A percentile compares a stretch with the other conserved stretches of the same genome.
phyloP scores from a whole-genome alignment of 2,113 vertebrate genomes.

The Mandrillus leucophaeus region DNA sequence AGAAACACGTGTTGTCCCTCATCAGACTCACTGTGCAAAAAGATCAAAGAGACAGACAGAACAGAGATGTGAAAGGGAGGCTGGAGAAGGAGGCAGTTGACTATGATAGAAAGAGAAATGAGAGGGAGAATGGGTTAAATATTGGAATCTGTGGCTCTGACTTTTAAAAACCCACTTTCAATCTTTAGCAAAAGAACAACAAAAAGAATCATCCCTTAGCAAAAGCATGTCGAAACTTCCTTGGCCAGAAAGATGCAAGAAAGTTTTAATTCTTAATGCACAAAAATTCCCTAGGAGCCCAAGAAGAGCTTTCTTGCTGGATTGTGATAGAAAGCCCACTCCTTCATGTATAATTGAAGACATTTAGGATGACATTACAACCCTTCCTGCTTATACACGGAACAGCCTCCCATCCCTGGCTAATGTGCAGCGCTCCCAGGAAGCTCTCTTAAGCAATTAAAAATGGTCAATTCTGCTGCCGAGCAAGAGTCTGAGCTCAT shows the following conservation, averaged over 20 bases:
- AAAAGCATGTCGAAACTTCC: not conserved
- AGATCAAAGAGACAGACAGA: not conserved
- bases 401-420: not conserved
- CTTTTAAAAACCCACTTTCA: not conserved
- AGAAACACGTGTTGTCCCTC: not conserved
- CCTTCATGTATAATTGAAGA: slow-evolving; percentile 69
- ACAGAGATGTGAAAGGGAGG: not conserved
- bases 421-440: slow-evolving; percentile 58
- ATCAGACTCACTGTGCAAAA: not conserved
- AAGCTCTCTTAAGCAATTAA: slow-evolving; percentile 70
- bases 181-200: not conserved
- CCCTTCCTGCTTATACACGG: slow-evolving; percentile 38
- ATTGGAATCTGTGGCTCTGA: not conserved
- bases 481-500: slow-evolving; percentile 15
- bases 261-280: slow-evolving; percentile 59
- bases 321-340: slow-evolving; percentile 10
- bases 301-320: slow-evolving; percentile 19
- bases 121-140: not conserved
- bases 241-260: slow-evolving; percentile 16
- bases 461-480: slow-evolving; percentile 22
- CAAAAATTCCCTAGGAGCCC: slow-evolving; percentile 45
- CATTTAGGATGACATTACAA: slow-evolving; percentile 6
- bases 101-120: not conserved
- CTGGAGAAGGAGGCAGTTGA: not conserved
- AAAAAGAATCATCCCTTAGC: not conserved